Evolutionary conservation across 2,888 invertebrate genomes (phyloP), one percentile per base, ranked within the genome.

Genomic region (Mayetiola destructor): DNA sequence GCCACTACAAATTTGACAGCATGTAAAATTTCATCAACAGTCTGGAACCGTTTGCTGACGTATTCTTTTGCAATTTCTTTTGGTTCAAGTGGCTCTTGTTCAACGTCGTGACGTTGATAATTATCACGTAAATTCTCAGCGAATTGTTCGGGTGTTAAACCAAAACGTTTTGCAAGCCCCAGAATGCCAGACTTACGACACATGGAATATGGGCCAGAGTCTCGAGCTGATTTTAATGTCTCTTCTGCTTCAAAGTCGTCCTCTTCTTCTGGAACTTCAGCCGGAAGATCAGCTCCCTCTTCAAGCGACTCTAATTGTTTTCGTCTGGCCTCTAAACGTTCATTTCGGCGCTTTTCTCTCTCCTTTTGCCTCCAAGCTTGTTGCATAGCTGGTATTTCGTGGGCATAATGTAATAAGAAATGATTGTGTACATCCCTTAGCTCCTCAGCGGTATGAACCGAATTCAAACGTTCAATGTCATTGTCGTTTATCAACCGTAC

Each of bases 91-190:
- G 85, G 81, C 64, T 88, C 89, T 68, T 96, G 95, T 55, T 94
- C 94, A 1, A 96, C 91, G 67, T 96, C 96, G 69, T 94, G 89
- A 14, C 92, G 77, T 69, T 92, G 91, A 70, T 96, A 96, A 69
- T 93, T 92, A 67, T 96, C 95, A 1, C 93, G 80, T 8, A 97
- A 76, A 75, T 99, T 97, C 74, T 96, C 95, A 0, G 93, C 94
- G 70, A 93, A 95, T 71, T 96, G 87, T 68, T 93, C 91, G 0
- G 97, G 92, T 0, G 85, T 82, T 56, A 99, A 74, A 60, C 97
- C 97, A 71, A 96, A 97, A 67, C 85, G 85, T 68, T 87, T 88
- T 2, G 90, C 90, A 48, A 96, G 77, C 0, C 84, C 82, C 78
- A 84, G 83, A 12, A 94, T 78, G 23, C 91, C 91, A 2, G 89